Base-by-base conservation (phyloP, 2,113 vertebrate genomes). In the Proterorhinus semilunaris region DNA sequence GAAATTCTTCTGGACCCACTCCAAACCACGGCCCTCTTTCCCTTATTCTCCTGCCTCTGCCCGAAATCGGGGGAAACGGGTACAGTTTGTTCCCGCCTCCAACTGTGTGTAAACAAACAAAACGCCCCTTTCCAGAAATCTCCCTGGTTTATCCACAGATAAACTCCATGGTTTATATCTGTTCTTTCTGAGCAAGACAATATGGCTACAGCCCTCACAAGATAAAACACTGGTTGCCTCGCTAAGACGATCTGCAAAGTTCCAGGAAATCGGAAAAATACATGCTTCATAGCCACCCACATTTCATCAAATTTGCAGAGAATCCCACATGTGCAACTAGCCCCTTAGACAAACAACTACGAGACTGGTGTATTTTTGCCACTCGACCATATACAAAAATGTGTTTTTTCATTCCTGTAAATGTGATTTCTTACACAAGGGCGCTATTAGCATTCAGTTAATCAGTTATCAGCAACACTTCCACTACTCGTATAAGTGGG, bases 1-100 rank as follows among this genome's bases (percentile, higher is more conserved):
- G 95, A 86, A 93, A 92, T 64, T 54, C 66, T 57, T 46, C 53
- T 50, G 84, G 85, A 87, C 44, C 21, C 1, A 1, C 45, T 85
- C 85, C 84, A 88, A 78, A 80, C 65, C 75, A 11, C 42, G 0
- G n/a, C 75, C 78, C 83, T 65, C 50, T 68, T 78, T 72, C 69
- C 27, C 66, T 10, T 53, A 44, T 44, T 54, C 81, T 77, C 72
- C 44, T 48, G 72, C 76, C 71, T 69, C 48, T 50, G 73, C 66
- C 36, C 58, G 47, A 76, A 65, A 50, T 82, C 72, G 72, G 68
- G 65, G 65, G 74, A 83, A 46, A 44, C 73, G 55, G 65, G 86
- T 78, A 85, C 87, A 83, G 21, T 58, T 48, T 83, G 89, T 92
- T 49, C 88, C 70, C 50, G 57, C 48, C 58, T 42, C 21, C 10